A percentile compares a stretch with the other conserved stretches of the same genome.
phyloP scores from a whole-genome alignment of 2,888 invertebrate genomes.

The Eupithecia tripunctaria region DNA sequence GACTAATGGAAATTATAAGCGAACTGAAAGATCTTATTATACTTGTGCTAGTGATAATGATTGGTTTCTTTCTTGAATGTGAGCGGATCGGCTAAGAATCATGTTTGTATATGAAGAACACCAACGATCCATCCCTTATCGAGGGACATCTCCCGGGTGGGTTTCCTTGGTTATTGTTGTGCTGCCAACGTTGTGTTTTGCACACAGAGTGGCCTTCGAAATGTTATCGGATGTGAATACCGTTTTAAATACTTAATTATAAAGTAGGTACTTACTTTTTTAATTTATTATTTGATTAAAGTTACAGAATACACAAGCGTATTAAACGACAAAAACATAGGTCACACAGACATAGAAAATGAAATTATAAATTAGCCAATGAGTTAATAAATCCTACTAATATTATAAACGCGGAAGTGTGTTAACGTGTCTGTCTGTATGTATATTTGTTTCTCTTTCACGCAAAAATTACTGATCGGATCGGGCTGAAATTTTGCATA shows the following conservation, averaged over 20 bases:
- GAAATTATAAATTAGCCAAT: no score
- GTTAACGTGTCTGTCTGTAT: no score
- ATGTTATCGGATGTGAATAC: neutral
- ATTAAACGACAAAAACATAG: no score
- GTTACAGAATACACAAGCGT: no score
- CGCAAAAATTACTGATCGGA: no score
- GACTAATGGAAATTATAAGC: conserved; percentile 24
- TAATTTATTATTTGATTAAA: neutral
- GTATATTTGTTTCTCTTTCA: no score
- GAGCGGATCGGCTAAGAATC: no score
- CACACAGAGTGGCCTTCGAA: neutral
- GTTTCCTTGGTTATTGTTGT: neutral
- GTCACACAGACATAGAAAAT: no score
- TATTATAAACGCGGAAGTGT: no score
- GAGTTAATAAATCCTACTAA: no score
- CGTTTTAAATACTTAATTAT: neutral
- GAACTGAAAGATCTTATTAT: neutral
- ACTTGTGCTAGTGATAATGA: neutral
- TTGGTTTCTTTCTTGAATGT: neutral
- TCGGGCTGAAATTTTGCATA: no score
- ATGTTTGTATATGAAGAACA: neutral
- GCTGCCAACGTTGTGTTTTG: neutral
- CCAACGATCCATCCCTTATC: neutral
- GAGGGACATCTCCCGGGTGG: neutral
- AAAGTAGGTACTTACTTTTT: neutral